A percentile compares a stretch with the other conserved stretches of the same genome.
Evolutionary conservation across 2,797 vertebrate genomes (phyloP).

Genomic region (Lutjanus argentimaculatus): DNA sequence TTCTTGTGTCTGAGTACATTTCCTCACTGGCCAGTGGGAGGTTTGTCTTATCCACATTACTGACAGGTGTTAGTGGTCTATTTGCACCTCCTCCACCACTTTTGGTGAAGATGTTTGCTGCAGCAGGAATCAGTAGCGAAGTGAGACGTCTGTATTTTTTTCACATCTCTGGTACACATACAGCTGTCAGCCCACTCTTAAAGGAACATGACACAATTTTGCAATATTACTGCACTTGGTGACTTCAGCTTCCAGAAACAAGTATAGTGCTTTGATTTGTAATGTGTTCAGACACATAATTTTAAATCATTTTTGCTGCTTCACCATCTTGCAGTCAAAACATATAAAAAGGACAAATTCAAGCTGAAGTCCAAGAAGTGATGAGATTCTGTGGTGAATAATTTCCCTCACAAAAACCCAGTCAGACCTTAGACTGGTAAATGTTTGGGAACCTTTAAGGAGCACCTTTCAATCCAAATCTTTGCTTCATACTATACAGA

Average conservation of each 20-base stretch:
- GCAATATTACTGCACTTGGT: not conserved
- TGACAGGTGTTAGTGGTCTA: no score
- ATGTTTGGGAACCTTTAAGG: not conserved
- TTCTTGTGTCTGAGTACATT: not conserved
- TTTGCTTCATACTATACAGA: not conserved
- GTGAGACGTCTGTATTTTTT: constrained; percentile 28
- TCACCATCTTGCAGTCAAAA: not conserved
- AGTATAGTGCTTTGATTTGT: no score
- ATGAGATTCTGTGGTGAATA: not conserved
- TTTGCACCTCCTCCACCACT: not conserved
- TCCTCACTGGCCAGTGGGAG: not conserved
- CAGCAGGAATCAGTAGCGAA: not conserved
- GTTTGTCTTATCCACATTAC: not conserved
- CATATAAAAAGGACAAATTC: not conserved
- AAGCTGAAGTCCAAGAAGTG: not conserved
- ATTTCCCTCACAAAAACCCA: accelerated
- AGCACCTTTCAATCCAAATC: not conserved
- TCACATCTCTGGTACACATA: constrained; percentile 41
- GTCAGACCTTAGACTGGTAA: not conserved
- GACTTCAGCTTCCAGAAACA: not conserved
- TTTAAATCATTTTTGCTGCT: not conserved
- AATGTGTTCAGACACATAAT: accelerated
- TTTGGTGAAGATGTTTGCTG: not conserved
- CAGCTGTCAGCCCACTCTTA: constrained; percentile 82
- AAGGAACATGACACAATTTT: constrained; percentile 72